These are phyloP conservation scores for Megaceryle alcyon DNA, from an alignment of 2,797 vertebrate genomes.

Conservation along the genomic window DNA sequence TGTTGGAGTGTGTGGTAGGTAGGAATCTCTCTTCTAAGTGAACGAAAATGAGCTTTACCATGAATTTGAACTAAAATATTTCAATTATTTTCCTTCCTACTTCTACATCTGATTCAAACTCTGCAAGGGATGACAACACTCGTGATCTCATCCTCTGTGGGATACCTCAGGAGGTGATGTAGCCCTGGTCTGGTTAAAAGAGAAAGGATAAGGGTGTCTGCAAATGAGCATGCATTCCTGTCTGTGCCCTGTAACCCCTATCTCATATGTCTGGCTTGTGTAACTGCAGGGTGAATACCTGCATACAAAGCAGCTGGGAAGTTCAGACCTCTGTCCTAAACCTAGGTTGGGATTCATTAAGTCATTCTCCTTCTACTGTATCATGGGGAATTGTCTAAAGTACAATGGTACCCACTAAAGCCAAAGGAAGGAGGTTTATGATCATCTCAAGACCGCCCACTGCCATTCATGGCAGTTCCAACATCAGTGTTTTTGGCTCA, in stretches of 20 bases:
- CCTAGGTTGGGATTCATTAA: background rate
- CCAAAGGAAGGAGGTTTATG: background rate
- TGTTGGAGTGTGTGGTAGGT: background rate
- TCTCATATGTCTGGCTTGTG: background rate
- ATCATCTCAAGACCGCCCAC: background rate
- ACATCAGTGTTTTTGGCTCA: background rate
- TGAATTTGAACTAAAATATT: background rate
- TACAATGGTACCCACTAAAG: background rate
- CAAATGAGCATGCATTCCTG: background rate
- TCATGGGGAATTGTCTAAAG: background rate
- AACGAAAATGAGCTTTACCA: background rate
- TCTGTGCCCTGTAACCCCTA: background rate
- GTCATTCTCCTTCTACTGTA: background rate
- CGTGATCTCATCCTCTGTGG: background rate
- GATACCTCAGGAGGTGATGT: background rate
- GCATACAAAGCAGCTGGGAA: constrained; percentile 1
- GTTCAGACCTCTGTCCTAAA: background rate
- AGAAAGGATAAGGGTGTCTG: background rate
- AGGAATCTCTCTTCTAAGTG: background rate
- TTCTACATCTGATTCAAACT: background rate
- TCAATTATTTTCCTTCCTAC: background rate
- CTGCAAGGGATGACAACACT: background rate
- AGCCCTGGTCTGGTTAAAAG: background rate
- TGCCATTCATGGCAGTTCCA: accelerated
- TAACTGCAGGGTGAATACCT: background rate